Conservation (phyloP, 2,888 invertebrate species). For the Hylaea fasciaria region DNA sequence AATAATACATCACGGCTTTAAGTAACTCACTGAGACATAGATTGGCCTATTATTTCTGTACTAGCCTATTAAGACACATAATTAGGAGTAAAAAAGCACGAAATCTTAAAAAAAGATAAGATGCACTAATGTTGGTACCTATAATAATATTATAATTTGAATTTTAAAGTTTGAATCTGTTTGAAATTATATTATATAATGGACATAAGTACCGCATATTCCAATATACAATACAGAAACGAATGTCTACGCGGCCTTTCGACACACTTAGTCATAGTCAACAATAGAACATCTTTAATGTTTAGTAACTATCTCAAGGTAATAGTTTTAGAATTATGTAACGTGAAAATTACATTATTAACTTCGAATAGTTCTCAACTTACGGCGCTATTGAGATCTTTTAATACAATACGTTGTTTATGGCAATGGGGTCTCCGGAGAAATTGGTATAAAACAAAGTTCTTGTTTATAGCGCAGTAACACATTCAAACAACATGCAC, state of each 20-base stretch:
- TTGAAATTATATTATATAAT: no score
- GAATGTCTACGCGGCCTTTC: not conserved
- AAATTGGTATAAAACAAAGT: constrained; percentile 5
- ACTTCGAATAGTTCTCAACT: constrained; percentile 54
- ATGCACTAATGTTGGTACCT: no score
- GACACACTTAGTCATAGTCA: constrained; percentile 5
- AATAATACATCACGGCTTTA: no score
- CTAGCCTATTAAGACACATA: no score
- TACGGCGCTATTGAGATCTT: constrained; percentile 78
- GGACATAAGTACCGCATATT: no score
- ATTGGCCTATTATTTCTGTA: no score
- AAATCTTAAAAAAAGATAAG: no score
- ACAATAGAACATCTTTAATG: not conserved
- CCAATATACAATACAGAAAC: not conserved
- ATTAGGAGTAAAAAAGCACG: no score
- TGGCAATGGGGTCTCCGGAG: constrained; percentile 56
- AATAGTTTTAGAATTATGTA: not conserved
- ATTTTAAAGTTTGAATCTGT: no score
- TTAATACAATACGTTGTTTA: constrained; percentile 67
- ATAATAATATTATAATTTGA: no score
- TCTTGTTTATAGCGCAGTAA: not conserved
- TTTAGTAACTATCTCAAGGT: not conserved
- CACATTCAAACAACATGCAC: no score
- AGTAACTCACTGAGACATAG: no score
- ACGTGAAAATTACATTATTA: not conserved